phyloP scores from a whole-genome alignment of 2,797 vertebrate genomes.

The Menidia menidia region DNA sequence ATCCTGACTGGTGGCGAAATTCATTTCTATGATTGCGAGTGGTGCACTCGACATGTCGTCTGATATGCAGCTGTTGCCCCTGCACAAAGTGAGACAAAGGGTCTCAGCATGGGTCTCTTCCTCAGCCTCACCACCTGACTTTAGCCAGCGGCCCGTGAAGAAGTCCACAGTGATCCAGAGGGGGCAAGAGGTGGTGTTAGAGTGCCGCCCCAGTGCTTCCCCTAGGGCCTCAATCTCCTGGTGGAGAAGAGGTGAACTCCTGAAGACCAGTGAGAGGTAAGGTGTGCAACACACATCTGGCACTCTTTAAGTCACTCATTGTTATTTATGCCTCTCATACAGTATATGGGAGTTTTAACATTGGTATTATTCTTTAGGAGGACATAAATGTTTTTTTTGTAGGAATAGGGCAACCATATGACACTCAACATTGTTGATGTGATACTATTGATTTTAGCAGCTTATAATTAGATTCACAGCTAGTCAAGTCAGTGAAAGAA shows the following conservation, averaged over 20 bases:
- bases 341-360: no score
- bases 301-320: constrained; percentile 10
- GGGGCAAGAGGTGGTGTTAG: constrained; percentile 85
- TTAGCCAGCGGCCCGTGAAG: constrained; percentile 85
- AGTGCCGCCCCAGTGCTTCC: constrained; percentile 86
- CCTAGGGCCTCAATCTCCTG: constrained; percentile 86
- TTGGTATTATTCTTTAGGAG: no score
- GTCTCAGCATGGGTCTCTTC: constrained; percentile 41
- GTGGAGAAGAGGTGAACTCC: constrained; percentile 80
- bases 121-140: constrained; percentile 88
- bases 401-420: no score
- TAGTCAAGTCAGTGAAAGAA: background rate
- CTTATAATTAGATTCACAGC: no score
- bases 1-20: constrained; percentile 28
- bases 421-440: no score
- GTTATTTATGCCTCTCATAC: no score
- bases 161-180: constrained; percentile 85
- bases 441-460: no score
- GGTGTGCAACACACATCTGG: constrained; percentile 37
- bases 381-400: no score
- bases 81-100: constrained; percentile 42
- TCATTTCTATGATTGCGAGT: constrained; percentile 44
- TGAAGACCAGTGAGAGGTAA: constrained; percentile 85
- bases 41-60: constrained; percentile 62
- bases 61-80: constrained; percentile 33